These are phyloP conservation scores for Limnephilus rhombicus DNA, from an alignment of 2,888 invertebrate species.

Conservation along the genomic window DNA sequence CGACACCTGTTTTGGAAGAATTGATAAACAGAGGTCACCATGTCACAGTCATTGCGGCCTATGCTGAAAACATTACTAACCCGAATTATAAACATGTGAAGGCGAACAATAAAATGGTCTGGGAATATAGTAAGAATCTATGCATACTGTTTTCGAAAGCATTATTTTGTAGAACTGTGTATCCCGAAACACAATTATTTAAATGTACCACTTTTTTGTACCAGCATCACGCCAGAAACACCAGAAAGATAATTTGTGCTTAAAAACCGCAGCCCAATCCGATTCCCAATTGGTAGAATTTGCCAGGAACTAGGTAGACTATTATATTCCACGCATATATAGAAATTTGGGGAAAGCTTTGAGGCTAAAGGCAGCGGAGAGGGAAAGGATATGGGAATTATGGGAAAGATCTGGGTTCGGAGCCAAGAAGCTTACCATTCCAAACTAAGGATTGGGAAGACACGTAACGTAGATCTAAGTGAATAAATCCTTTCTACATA, in stretches of 20 bases:
- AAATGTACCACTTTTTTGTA: too few relatives aligned
- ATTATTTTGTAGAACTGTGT: not conserved
- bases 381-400: not conserved
- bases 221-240: too few relatives aligned
- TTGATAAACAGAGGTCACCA: conserved; percentile 74
- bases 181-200: too few relatives aligned
- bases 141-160: not conserved
- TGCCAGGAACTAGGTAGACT: too few relatives aligned
- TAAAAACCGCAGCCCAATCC: too few relatives aligned
- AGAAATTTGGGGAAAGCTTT: too few relatives aligned
- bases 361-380: too few relatives aligned
- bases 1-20: conserved; percentile 71
- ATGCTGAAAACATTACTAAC: conserved; percentile 61
- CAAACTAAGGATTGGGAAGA: not conserved
- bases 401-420: not conserved
- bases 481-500: not conserved
- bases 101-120: conserved; percentile 60
- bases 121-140: conserved; percentile 62
- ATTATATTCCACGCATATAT: too few relatives aligned
- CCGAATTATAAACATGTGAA: conserved; percentile 64
- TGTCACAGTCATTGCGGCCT: conserved; percentile 70
- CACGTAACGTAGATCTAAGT: not conserved
- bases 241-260: too few relatives aligned
- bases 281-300: too few relatives aligned
- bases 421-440: not conserved